Base-by-base conservation (phyloP, 2,888 invertebrate genomes). In the Diaphora mendica region DNA sequence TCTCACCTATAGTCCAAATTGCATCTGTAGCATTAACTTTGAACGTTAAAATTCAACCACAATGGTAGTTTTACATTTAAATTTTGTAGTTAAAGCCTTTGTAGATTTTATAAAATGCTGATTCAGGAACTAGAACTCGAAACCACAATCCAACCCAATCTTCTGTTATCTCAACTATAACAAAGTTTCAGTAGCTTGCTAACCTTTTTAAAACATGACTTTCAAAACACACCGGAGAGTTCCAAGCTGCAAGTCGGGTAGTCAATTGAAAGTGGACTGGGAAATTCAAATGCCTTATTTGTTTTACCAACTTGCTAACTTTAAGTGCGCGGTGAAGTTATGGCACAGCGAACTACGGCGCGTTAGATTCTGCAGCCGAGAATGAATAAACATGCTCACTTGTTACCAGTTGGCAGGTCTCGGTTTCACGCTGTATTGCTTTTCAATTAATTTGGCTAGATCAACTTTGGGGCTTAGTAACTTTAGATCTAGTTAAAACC, bases 281-380 rank as follows among this genome's bases (percentile, higher is more conserved):
- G 81, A 85, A 87, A 87, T 87, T 86, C 86, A 87, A 87, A 87
- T 87, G 73, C 86, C 85, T 82, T 82, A 79, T 81, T 83, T 83
- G 78, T 85, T 81, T 78, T 85, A 82, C 77, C 75, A 86, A 83
- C 79, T 85, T 81, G 74, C 69, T 30, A 81, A 85, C 79, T 79
- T 79, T 55, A 77, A 79, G 82, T 79, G 76, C 68, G 78, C 83
- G 80, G 86, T 80, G 77, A 86, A 86, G 80, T 85, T 85, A 76
- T 73, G 73, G 75, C 75, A 74, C 55, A 13, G 20, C 76, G 72
- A 82, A 68, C 66, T 70, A 42, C 8, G 48, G 77, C 73, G 33
- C 35, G 26, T 33, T 48, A 51, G 51, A 35, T 66, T 69, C 23
- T 35, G 73, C 51, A 77, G 73, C 70, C 72, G 55, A 65, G 78